phyloP scores from a whole-genome alignment of 2,797 vertebrate genomes.

The Labeo calbasu region DNA sequence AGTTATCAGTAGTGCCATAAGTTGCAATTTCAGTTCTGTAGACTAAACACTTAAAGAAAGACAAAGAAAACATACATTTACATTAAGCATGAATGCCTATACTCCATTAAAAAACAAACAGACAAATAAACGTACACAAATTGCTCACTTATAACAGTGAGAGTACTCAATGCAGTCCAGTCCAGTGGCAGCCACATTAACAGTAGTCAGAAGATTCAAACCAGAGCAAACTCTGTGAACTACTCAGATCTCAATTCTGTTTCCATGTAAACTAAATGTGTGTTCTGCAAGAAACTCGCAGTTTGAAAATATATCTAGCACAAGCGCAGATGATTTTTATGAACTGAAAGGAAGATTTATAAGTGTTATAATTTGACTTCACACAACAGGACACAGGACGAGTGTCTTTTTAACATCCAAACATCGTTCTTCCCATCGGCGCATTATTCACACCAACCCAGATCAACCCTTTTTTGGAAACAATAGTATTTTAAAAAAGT shows the following conservation, averaged over 20 bases:
- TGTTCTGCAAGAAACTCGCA: neutral
- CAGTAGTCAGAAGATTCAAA: conserved; percentile 19
- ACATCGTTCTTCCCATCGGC: neutral
- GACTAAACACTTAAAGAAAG: conserved; percentile 58
- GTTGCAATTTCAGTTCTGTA: conserved; percentile 57
- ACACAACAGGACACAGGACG: conserved; percentile 17
- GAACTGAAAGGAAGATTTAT: neutral
- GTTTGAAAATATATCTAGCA: conserved; percentile 23
- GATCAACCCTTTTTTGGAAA: neutral
- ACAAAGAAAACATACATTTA: conserved; percentile 26
- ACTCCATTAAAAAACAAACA: conserved; percentile 19
- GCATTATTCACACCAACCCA: conserved; percentile 28
- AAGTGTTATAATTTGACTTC: conserved; percentile 6
- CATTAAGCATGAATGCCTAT: conserved; percentile 30
- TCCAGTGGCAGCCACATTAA: conserved; percentile 40
- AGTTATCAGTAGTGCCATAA: conserved; percentile 45
- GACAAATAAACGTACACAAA: conserved; percentile 45
- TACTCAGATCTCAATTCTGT: neutral
- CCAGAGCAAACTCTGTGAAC: neutral
- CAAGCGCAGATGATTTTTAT: conserved; percentile 3
- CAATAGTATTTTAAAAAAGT: conserved; percentile 13
- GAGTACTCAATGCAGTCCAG: conserved; percentile 57
- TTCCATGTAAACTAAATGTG: neutral
- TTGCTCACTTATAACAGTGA: conserved; percentile 66
- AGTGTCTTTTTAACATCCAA: conserved; percentile 3